Conservation (phyloP, 2,888 invertebrate genomes). For the Petrophora chlorosata region DNA sequence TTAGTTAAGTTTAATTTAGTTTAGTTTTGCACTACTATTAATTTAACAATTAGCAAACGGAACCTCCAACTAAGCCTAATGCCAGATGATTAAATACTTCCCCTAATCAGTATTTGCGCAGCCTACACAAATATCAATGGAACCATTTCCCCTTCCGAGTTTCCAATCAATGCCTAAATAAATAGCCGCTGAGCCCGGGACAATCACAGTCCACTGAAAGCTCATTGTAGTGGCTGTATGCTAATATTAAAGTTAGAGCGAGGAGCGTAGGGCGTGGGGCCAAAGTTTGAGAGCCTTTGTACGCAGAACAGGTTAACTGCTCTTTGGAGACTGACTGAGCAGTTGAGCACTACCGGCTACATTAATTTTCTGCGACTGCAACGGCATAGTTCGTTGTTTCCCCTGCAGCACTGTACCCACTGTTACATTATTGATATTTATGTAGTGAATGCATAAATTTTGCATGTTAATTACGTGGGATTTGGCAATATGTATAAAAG, state of each 20-base stretch:
- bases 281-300: constrained; percentile 55
- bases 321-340: constrained; percentile 35
- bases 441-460: too few relatives aligned
- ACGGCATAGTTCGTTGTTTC: too few relatives aligned
- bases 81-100: neutral
- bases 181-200: constrained; percentile 25
- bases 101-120: constrained; percentile 19
- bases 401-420: too few relatives aligned
- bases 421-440: constrained; percentile 23
- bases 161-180: constrained; percentile 38
- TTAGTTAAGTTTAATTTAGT: too few relatives aligned
- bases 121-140: constrained; percentile 18
- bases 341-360: constrained; percentile 2
- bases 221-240: constrained; percentile 31
- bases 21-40: too few relatives aligned
- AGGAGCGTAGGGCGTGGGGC: neutral
- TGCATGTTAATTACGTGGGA: too few relatives aligned
- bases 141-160: constrained; percentile 20
- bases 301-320: constrained; percentile 49
- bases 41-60: neutral
- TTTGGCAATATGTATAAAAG: too few relatives aligned
- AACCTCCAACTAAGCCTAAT: neutral
- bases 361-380: constrained; percentile 9
- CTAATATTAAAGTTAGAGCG: constrained; percentile 33
- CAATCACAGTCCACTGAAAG: constrained; percentile 13